Evolutionary conservation across 2,113 vertebrate species (phyloP), one percentile per base, ranked within the genome.

Genomic region (Aythya baeri): DNA sequence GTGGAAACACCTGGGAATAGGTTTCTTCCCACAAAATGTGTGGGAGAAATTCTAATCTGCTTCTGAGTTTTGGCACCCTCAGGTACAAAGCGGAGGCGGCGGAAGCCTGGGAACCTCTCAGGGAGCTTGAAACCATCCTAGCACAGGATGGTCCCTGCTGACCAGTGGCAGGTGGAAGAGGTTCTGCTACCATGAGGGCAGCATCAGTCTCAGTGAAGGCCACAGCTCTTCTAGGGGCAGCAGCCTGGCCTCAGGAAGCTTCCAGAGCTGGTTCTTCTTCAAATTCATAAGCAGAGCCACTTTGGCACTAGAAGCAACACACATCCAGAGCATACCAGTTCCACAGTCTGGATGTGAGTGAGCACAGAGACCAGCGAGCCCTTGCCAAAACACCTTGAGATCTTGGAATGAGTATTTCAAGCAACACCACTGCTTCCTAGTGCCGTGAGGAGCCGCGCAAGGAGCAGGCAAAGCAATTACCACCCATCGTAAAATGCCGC

Each of bases 401-500:
- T 77, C 29, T 5, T 38, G 66, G 67, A 82, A 63, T 16, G 17
- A 63, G 63, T 31, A 76, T 36, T 62, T 46, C 29, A 55, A 58
- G 66, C 29, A 16, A 25, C 2, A 27, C 20, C 13, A 2, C 26
- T 76, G 66, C 49, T 50, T 63, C 62, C 79, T n/a, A 23, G 31
- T 38, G 43, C 0, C 0, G 32, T 13, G 9, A 75, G n/a, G 36
- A 79, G 13, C 8, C 36, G 62, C 1, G 5, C 36, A 34, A 83
- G n/a, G 22, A 76, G 54, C 54, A 63, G 54, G n/a, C 80, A 46
- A 86, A 91, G 70, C 63, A 4, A 68, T 49, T 46, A 59, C 16
- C 20, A 22, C 0, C 1, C 62, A 54, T 72, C 41, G 46, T 49
- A 36, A 83, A 82, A 81, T 36, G 26, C 25, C 59, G n/a, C 46